phyloP scores from a whole-genome alignment of 1,140 invertebrate genomes.

The Magallana gigas region DNA sequence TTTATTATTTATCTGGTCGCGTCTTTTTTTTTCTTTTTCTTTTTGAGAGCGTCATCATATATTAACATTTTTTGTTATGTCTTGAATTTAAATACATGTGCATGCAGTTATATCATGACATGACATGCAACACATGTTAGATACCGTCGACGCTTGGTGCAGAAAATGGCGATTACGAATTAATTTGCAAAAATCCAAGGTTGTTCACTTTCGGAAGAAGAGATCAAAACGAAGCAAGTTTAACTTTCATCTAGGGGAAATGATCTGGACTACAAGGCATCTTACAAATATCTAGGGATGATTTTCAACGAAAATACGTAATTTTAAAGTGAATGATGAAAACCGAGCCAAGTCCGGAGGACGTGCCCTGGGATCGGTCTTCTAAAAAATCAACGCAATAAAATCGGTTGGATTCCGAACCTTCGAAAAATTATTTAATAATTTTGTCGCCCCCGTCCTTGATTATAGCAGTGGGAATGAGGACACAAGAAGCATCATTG shows the following conservation, averaged over 20 bases:
- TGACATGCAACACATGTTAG: too few species aligned
- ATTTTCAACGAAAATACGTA: background rate
- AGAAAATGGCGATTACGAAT: background rate
- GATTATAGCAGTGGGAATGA: background rate
- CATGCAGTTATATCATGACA: too few species aligned
- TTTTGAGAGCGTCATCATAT: too few species aligned
- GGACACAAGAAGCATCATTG: constrained; percentile 45
- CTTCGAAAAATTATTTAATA: background rate
- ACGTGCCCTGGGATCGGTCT: background rate
- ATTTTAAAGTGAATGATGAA: background rate
- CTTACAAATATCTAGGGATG: background rate
- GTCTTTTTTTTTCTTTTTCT: too few species aligned
- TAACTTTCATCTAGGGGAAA: too few species aligned
- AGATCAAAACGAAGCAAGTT: background rate
- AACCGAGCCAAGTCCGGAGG: too few species aligned
- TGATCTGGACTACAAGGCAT: background rate
- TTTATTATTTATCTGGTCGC: too few species aligned
- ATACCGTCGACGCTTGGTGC: background rate
- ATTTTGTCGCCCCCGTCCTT: background rate
- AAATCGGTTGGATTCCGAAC: constrained; percentile 5
- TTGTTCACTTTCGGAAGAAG: constrained; percentile 13
- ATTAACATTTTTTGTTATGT: too few species aligned
- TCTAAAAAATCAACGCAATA: background rate
- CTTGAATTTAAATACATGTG: too few species aligned
- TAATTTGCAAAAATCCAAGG: background rate